Evolutionary conservation across 30 jellyfish, hydroid and myxozoan genomes (phyloP).

Genomic region (Cassiopea andromeda): DNA sequence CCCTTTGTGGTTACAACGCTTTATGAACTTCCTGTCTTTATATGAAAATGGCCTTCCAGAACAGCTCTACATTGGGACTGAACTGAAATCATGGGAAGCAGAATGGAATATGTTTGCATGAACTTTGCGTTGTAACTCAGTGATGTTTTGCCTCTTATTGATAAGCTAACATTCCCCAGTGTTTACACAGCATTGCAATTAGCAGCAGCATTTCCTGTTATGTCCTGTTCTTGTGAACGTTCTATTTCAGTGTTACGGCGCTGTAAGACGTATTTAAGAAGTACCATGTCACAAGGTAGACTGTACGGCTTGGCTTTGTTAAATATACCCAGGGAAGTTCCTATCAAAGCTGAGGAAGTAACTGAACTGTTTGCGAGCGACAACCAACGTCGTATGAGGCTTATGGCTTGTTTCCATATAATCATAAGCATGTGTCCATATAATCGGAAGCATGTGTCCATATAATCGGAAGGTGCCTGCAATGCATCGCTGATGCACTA

Average conservation of each 20-base stretch:
- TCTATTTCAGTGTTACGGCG: neutral
- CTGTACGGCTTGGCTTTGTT: neutral
- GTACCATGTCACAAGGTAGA: neutral
- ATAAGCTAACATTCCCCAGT: neutral
- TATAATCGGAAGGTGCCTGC: too few relatives aligned
- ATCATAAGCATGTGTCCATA: too few relatives aligned
- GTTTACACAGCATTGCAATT: neutral
- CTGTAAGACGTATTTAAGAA: neutral
- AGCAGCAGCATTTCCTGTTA: slow-evolving; percentile 31
- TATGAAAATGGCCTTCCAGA: neutral
- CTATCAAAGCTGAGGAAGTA: neutral
- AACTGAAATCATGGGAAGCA: neutral
- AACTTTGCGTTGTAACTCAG: neutral
- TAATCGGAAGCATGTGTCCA: too few relatives aligned
- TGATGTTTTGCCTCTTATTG: neutral
- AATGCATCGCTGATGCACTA: too few relatives aligned
- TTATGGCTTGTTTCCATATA: too few relatives aligned
- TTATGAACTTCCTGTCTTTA: neutral
- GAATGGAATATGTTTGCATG: neutral
- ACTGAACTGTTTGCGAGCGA: slow-evolving; percentile 13
- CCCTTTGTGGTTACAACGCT: neutral
- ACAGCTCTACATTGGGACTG: neutral
- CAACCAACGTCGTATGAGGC: slow-evolving; percentile 12
- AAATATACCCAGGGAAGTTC: neutral
- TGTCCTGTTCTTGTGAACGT: slow-evolving; percentile 10